These are phyloP conservation scores for Agrochola lota DNA, from an alignment of 2,888 invertebrate genomes.

Conservation along the genomic window DNA sequence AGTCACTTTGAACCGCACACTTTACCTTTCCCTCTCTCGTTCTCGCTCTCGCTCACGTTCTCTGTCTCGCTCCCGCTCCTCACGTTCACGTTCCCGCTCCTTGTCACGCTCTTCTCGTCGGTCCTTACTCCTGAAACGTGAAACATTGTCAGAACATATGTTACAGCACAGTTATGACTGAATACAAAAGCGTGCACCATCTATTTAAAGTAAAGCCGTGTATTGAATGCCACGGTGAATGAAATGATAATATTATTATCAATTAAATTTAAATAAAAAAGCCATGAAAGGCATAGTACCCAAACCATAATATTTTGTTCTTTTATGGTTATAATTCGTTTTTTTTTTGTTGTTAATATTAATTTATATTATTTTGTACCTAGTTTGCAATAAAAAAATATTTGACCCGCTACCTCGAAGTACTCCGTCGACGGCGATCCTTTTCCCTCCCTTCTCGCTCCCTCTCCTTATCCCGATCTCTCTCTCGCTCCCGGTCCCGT, in stretches of 20 bases:
- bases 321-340: neutral
- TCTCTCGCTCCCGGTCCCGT: slow-evolving; percentile 56
- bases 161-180: neutral
- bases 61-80: slow-evolving; percentile 79
- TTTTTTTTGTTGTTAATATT: neutral
- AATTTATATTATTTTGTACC: neutral
- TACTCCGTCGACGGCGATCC: slow-evolving; percentile 75
- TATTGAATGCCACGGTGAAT: neutral
- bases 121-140: slow-evolving; percentile 66
- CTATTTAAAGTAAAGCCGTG: neutral
- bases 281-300: neutral
- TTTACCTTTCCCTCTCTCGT: slow-evolving; percentile 82
- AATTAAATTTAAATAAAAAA: neutral
- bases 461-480: slow-evolving; percentile 70
- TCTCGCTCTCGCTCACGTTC: slow-evolving; percentile 77
- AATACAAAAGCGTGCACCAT: neutral
- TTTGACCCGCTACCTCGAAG: slow-evolving; percentile 69
- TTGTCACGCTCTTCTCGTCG: slow-evolving; percentile 76
- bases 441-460: slow-evolving; percentile 87
- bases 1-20: neutral
- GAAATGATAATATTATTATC: neutral
- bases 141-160: neutral
- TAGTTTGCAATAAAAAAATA: neutral
- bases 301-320: neutral
- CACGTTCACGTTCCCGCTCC: slow-evolving; percentile 78